Base-by-base conservation (phyloP, 2,113 vertebrate species). In the Peromyscus polionotus region DNA sequence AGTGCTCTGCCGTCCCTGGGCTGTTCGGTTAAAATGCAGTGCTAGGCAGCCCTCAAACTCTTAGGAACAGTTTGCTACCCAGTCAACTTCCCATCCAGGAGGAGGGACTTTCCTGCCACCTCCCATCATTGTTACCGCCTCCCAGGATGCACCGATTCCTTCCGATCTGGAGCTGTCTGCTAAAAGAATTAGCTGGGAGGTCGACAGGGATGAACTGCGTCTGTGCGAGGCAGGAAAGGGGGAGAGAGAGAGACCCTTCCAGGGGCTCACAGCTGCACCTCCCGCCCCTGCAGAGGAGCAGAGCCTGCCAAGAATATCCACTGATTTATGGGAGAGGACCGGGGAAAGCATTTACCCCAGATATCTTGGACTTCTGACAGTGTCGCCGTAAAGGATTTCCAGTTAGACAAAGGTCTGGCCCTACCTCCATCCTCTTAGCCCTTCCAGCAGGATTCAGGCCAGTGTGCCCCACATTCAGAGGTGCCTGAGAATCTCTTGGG, bases 111-210 rank as follows among this genome's bases (percentile, higher is more conserved):
- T 85, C 95, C 92, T 26, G 39, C 0, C 2, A 91, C n/a, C 79
- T 76, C 97, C 94, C 97, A 93, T 59, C 88, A 94, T 91, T 96
- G 96, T 97, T 97, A 89, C 92, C 98, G 73, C 97, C 98, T 98
- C 98, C 59, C 96, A 97, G 98, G 98, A 97, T 98, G 96, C 73
- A 70, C 80, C 95, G 0, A 97, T 98, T 98, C 98, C 97, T 98
- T 97, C 97, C 98, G 96, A 90, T 96, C 95, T 0, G 70, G 94
- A 97, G 96, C 96, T 98, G 19, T 97, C 98, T 98, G 99, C 95
- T 98, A 98, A 98, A 98, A 98, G 97, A 97, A 98, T 99, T 98
- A 98, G 96, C 96, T 98, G 97, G 95, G 98, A 98, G 94, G 97
- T 98, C 98, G 98, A 95, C 96, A 84, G 95, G 94, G 59, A 45